These are phyloP conservation scores for Elegia similella DNA, from an alignment of 2,888 invertebrate species.

Conservation along the genomic window DNA sequence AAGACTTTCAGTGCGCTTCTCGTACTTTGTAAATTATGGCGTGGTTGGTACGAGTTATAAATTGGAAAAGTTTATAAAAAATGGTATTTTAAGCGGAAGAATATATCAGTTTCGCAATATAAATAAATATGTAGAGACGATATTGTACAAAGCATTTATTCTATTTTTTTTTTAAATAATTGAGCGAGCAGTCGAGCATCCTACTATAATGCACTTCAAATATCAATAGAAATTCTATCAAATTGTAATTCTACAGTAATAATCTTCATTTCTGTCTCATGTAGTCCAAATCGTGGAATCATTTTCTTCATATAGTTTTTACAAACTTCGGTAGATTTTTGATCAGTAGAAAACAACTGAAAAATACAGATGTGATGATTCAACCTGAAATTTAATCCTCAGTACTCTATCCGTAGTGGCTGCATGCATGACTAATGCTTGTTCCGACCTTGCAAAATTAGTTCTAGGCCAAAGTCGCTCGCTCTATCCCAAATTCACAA, in stretches of 20 bases:
- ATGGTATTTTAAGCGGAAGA: background rate
- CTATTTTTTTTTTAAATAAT: no score
- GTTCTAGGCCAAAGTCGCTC: background rate
- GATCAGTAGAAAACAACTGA: background rate
- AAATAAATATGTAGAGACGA: background rate
- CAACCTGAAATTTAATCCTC: background rate
- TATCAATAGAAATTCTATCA: no score
- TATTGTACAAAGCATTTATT: no score
- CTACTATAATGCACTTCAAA: no score
- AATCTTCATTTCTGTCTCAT: no score
- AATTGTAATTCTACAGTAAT: no score
- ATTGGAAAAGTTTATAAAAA: background rate
- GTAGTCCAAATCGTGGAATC: no score
- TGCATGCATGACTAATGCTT: background rate
- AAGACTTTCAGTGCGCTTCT: background rate
- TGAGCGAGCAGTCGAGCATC: no score
- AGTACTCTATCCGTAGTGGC: background rate
- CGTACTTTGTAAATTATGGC: constrained; percentile 8
- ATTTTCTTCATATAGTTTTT: no score
- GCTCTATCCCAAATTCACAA: background rate
- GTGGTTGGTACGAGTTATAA: background rate
- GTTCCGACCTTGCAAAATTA: background rate
- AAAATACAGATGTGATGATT: background rate
- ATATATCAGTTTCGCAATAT: no score
- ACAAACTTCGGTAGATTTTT: no score